Base-by-base conservation (phyloP, 2,113 vertebrate species). In the Periophthalmus modestus region DNA sequence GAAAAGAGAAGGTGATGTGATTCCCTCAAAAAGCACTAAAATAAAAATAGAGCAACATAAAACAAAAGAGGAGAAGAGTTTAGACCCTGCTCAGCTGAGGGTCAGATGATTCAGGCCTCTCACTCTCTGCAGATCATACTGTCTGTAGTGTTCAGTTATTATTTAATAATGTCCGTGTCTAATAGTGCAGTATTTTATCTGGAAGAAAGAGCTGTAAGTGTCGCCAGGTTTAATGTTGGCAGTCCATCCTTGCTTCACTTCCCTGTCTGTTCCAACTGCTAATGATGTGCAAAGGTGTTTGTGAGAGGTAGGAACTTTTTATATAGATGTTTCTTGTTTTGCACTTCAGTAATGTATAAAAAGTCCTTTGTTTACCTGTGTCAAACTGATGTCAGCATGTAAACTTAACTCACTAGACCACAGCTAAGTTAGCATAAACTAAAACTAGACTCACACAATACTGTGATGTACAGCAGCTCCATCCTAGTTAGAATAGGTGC, bases 61-160 rank as follows among this genome's bases (percentile, higher is more conserved):
- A 33, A 28, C 24, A 28, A 62, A 62, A 62, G 59, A 34, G 24
- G 59, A 62, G 59, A 62, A 62, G 59, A 34, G 59, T 62, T 62
- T 34, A 34, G 52, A 14, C 59, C 7, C 28, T 33, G 24, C 58
- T 61, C 58, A 61, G 58, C 58, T 61, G 58, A 34, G 23, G 58
- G 58, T 61, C 58, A 61, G 28, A 24, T 61, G 58, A 61, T 61
- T 33, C 12, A 61, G 58, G 24, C 58, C 28, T 61, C 13, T 61
- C 58, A 1, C 57, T 10, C 2, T 10, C 54, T 57, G 28, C 28
- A 62, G 57, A 28, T 59, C 23, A 59, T 59, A 59, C 57, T 59
- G 13, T 59, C 57, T 59, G 57, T 59, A 23, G 55, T 57, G 2
- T 21, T 13, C 7, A 23, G 21, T 5, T 15, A 28, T 59, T 58